These are phyloP conservation scores for Drosophila bipectinata DNA, from an alignment of 1,140 invertebrate species.

Conservation along the genomic window DNA sequence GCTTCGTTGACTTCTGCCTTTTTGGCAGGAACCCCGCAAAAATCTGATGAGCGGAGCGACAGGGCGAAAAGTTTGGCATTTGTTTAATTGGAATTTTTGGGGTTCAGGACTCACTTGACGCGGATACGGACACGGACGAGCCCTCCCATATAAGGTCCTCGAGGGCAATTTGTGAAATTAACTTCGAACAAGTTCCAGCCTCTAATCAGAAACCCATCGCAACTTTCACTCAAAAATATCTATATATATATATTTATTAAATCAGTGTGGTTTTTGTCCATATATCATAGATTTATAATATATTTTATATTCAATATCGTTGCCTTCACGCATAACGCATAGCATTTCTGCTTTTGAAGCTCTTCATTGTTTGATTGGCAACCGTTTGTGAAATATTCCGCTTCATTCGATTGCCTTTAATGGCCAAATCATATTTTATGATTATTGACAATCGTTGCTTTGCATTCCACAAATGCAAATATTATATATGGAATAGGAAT, in stretches of 20 bases:
- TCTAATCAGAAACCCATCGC: slow-evolving; percentile 31
- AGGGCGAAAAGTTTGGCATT: slow-evolving; percentile 70
- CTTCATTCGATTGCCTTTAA: slow-evolving; percentile 42
- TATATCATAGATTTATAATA: neutral
- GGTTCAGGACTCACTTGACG: neutral
- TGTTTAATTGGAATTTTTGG: slow-evolving; percentile 77
- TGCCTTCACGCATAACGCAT: neutral
- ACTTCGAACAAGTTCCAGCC: slow-evolving; percentile 43
- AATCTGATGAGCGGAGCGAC: slow-evolving; percentile 26
- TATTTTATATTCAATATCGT: slow-evolving; percentile 3
- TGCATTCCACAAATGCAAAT: slow-evolving; percentile 23
- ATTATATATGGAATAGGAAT: neutral
- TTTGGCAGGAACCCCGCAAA: slow-evolving; percentile 19
- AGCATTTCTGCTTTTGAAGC: slow-evolving; percentile 30
- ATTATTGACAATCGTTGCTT: slow-evolving; percentile 41
- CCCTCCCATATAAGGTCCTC: neutral
- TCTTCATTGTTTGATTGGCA: slow-evolving; percentile 44
- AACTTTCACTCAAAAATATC: neutral
- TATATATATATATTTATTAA: too few species aligned
- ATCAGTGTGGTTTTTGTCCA: neutral
- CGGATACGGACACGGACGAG: neutral
- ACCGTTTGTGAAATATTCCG: slow-evolving; percentile 41
- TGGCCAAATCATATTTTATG: slow-evolving; percentile 51
- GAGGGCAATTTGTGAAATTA: slow-evolving; percentile 54
- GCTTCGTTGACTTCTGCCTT: slow-evolving; percentile 27